Percentiles rank a stretch among this genome's conserved stretches.
phyloP scores from a whole-genome alignment of 2,888 invertebrate genomes.

The Phaonia tiefii region DNA sequence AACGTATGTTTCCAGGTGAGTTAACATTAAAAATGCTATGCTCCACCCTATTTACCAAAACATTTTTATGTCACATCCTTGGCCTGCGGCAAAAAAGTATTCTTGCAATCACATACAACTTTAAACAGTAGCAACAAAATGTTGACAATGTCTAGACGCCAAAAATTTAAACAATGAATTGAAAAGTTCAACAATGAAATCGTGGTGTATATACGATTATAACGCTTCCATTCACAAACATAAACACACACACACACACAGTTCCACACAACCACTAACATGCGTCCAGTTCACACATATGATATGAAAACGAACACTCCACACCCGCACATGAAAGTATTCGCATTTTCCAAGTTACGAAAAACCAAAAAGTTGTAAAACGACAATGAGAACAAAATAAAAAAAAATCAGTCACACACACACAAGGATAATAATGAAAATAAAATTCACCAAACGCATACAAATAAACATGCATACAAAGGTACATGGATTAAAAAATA shows the following conservation, averaged over 20 bases:
- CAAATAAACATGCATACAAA: background rate
- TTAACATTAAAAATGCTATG: no score
- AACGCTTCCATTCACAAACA: no score
- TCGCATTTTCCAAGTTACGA: background rate
- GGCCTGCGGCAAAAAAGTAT: background rate
- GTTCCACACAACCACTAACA: background rate
- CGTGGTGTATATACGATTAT: background rate
- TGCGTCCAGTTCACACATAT: constrained; percentile 9
- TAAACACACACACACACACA: constrained; percentile 24
- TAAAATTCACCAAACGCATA: background rate
- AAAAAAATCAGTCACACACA: background rate
- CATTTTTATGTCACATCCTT: no score
- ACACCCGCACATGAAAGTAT: background rate
- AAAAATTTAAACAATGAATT: constrained; percentile 53
- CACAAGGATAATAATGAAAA: constrained; percentile 17
- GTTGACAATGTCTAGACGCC: constrained; percentile 77
- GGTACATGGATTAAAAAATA: no score
- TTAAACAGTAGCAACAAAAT: constrained; percentile 75
- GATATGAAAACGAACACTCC: no score
- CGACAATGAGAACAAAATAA: constrained; percentile 1
- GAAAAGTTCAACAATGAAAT: constrained; percentile 33
- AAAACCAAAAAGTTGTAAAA: constrained; percentile 16
- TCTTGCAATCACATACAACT: constrained; percentile 56
- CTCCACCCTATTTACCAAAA: no score
- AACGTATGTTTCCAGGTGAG: no score